Evolutionary conservation across 2,888 invertebrate genomes (phyloP), one percentile per base, ranked within the genome.

Genomic region (Catonia carolina): DNA sequence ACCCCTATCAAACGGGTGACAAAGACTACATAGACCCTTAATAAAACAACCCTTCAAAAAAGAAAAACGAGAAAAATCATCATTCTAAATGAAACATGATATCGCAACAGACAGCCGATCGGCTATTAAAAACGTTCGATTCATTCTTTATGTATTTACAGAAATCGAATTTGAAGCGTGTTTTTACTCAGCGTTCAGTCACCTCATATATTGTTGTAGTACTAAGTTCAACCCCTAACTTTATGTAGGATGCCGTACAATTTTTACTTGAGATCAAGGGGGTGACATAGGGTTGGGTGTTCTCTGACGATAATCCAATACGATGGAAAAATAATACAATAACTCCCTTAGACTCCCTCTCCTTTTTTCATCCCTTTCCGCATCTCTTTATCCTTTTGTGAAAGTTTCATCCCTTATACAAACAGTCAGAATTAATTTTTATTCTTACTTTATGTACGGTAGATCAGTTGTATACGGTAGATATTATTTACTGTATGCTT

Each of bases 321-420:
- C 60, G 61, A 63, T 63, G 58, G 58, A 62, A 60, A 62, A 61
- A 63, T 63, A 63, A 63, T 63, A 62, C 61, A 60, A 60, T 58
- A 39, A 49, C 54, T 54, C 39, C 70, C 69, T 65, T 66, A 64
- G n/a, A n/a, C n/a, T n/a, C n/a, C n/a, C n/a, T n/a, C n/a, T n/a
- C n/a, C n/a, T n/a, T n/a, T n/a, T n/a, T n/a, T 27, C 27, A 4
- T 27, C 27, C 27, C 27, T 27, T 8, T 27, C 5, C 8, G 4
- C 4, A 8, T 6, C 4, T 27, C 27, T 27, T 27, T 27, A 6
- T 6, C 41, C 35, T 39, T 27, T 41, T 41, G 37, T 52, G 27
- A 17, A 17, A 17, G 42, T 52, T 31, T 54, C 54, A 58, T 58
- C 58, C 50, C 50, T 58, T 58, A 49, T 49, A 50, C 51, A 58